Conservation (phyloP, 2,888 invertebrate genomes). For the Dromius quadrimaculatus region DNA sequence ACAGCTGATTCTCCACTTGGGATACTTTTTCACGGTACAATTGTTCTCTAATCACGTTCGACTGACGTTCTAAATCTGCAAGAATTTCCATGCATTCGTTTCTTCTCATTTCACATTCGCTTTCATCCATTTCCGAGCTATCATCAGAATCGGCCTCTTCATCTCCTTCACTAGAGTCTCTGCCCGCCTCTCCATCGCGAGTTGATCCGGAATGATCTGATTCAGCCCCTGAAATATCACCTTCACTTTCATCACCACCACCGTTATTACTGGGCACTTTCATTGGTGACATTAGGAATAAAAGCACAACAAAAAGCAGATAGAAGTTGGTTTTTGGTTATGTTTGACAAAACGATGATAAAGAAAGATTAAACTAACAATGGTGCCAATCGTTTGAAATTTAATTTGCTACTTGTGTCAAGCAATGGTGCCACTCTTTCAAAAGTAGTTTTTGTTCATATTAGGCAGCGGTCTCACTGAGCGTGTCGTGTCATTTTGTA, state of each 20-base stretch:
- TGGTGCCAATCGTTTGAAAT: no score
- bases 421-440: no score
- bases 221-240: conserved; percentile 78
- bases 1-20: conserved; percentile 86
- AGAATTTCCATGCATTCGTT: conserved; percentile 88
- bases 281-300: conserved; percentile 78
- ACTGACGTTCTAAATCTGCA: conserved; percentile 90
- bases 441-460: no score
- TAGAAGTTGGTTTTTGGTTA: neutral
- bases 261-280: conserved; percentile 67
- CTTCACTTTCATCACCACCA: conserved; percentile 74
- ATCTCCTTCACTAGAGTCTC: conserved; percentile 81
- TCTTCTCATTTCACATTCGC: conserved; percentile 87
- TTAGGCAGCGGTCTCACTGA: no score
- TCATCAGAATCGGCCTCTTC: conserved; percentile 88
- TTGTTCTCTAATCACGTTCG: conserved; percentile 87
- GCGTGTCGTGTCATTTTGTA: no score
- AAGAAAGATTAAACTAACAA: no score
- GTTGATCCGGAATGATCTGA: conserved; percentile 79
- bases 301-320: neutral
- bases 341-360: no score
- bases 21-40: conserved; percentile 87
- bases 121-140: conserved; percentile 92
- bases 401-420: no score
- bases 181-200: conserved; percentile 73